These are phyloP conservation scores for Guaruba guarouba DNA, from an alignment of 2,113 vertebrate genomes.

Conservation along the genomic window DNA sequence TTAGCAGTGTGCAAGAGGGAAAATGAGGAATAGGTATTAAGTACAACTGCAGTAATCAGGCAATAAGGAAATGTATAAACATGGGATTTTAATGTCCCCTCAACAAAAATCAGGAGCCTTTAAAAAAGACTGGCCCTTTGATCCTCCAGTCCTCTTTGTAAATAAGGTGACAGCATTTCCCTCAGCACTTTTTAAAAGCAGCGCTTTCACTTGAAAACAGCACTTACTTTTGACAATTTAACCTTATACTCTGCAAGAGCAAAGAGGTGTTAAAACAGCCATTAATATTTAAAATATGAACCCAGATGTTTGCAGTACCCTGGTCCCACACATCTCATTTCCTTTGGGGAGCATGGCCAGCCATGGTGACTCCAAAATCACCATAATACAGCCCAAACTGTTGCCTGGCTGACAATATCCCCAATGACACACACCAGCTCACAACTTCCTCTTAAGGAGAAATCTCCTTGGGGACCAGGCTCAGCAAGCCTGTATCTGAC, in stretches of 20 bases:
- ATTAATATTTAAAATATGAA: not conserved
- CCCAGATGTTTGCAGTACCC: too few species aligned
- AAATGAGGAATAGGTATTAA: not conserved
- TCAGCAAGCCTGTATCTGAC: not conserved
- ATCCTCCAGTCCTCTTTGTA: not conserved
- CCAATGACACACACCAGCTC: not conserved
- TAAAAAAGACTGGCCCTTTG: not conserved
- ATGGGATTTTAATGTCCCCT: not conserved
- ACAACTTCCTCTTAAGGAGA: not conserved
- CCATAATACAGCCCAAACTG: not conserved
- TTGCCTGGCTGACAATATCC: not conserved
- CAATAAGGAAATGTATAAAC: not conserved
- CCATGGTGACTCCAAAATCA: not conserved
- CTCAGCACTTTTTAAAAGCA: not conserved
- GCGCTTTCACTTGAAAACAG: not conserved
- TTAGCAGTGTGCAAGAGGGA: not conserved
- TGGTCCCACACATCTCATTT: not conserved
- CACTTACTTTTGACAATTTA: not conserved
- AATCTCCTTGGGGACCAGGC: rapidly evolving
- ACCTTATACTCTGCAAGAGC: not conserved
- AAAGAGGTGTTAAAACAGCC: not conserved
- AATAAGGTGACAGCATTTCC: not conserved
- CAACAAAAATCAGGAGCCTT: not conserved
- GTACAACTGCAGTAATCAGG: not conserved
- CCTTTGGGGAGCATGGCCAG: not conserved